Conservation (phyloP, 2,888 invertebrate genomes). For the Archips crataeganus region DNA sequence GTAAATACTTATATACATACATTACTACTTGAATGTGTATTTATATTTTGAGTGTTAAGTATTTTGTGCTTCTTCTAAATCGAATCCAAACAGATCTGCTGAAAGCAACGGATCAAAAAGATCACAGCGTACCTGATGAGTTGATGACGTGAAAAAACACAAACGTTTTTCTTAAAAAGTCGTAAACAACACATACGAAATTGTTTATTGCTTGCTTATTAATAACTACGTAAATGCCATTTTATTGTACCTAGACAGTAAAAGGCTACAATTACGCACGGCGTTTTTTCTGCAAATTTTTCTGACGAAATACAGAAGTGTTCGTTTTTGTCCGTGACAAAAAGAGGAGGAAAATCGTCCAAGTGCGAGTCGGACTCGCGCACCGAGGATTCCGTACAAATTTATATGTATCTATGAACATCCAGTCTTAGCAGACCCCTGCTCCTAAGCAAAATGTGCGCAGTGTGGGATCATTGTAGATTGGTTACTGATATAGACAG, state of each 20-base stretch:
- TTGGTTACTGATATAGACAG: too few species aligned
- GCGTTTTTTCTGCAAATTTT: neutral
- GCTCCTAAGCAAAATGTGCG: too few species aligned
- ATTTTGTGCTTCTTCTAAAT: neutral
- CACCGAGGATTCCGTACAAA: too few species aligned
- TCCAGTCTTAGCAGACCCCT: too few species aligned
- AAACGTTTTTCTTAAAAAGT: neutral
- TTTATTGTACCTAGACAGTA: constrained; percentile 4
- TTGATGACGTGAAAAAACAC: neutral
- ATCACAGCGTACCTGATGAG: neutral
- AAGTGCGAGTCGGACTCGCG: too few species aligned
- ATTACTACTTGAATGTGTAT: too few species aligned
- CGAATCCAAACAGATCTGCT: neutral
- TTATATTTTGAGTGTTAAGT: neutral
- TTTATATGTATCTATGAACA: too few species aligned
- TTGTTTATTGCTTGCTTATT: neutral
- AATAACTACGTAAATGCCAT: neutral
- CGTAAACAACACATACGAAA: neutral
- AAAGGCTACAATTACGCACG: neutral
- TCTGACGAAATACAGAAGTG: neutral
- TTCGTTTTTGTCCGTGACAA: neutral
- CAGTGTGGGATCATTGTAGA: too few species aligned
- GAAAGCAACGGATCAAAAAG: neutral
- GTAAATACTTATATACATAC: too few species aligned
- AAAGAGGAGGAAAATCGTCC: too few species aligned